Conservation (phyloP, 2,888 invertebrate genomes). For the Hirtodrosophila alboralis region DNA sequence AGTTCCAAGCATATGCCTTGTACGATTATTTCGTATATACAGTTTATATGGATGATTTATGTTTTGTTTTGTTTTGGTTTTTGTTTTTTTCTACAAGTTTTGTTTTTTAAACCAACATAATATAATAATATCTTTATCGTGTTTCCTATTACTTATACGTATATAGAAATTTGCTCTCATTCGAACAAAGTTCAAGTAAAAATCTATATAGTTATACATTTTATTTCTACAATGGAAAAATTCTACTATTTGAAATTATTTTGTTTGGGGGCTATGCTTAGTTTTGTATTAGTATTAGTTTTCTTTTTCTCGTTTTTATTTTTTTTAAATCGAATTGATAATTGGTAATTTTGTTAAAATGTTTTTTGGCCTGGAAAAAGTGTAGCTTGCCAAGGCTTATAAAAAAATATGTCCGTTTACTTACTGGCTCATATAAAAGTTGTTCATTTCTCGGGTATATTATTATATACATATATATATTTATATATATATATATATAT, state of each 20-base stretch:
- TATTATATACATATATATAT: constrained; percentile 34
- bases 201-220: constrained; percentile 70
- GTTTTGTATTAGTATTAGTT: constrained; percentile 25
- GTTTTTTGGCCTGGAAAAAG: constrained; percentile 68
- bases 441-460: constrained; percentile 46
- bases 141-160: constrained; percentile 18
- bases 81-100: constrained; percentile 36
- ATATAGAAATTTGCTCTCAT: constrained; percentile 26
- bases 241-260: constrained; percentile 73
- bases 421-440: constrained; percentile 77
- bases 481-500: constrained; percentile 29
- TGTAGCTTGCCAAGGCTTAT: constrained; percentile 71
- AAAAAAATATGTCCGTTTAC: constrained; percentile 77
- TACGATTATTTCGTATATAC: constrained; percentile 55
- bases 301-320: constrained; percentile 23
- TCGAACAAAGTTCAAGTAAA: constrained; percentile 56
- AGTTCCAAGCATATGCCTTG: constrained; percentile 32
- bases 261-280: constrained; percentile 35
- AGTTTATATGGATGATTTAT: constrained; percentile 31
- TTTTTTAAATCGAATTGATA: constrained; percentile 50
- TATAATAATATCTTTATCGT: constrained; percentile 10
- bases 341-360: constrained; percentile 75
- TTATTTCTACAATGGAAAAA: constrained; percentile 69
- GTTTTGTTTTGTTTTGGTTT: constrained; percentile 21
- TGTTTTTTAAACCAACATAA: constrained; percentile 4